A percentile compares a stretch with the other conserved stretches of the same genome.
Evolutionary conservation across 1,140 invertebrate genomes (phyloP).

Genomic region (Oncopodura yosiiana): DNA sequence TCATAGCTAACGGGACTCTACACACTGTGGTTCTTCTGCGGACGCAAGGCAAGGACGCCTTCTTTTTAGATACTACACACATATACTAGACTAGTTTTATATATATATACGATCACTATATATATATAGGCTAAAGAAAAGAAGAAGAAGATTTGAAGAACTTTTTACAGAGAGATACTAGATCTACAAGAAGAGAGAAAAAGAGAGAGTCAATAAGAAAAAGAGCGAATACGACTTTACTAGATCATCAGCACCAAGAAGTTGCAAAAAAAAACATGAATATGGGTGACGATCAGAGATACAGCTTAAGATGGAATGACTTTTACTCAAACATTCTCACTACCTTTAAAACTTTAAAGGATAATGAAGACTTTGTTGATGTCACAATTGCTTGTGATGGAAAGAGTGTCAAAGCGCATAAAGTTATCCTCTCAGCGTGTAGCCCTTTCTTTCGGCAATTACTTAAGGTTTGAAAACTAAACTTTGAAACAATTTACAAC

Average conservation of each 20-base stretch:
- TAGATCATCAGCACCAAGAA: not conserved
- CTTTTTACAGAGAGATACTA: not conserved
- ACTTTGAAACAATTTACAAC: too few species aligned
- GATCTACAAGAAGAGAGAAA: not conserved
- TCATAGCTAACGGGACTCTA: too few species aligned
- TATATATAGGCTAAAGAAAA: not conserved
- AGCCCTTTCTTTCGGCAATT: slow-evolving; percentile 82
- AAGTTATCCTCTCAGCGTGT: slow-evolving; percentile 79
- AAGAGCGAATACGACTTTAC: too few species aligned
- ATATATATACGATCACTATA: too few species aligned
- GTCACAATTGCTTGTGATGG: slow-evolving; percentile 85
- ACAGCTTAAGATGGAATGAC: slow-evolving; percentile 86
- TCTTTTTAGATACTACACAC: too few species aligned
- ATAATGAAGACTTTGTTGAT: slow-evolving; percentile 59
- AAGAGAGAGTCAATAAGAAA: not conserved
- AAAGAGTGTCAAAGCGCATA: slow-evolving; percentile 77
- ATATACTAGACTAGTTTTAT: too few species aligned
- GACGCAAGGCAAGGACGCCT: too few species aligned
- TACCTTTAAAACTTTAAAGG: slow-evolving; percentile 66
- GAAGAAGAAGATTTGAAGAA: slow-evolving; percentile 6
- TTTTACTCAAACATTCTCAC: slow-evolving; percentile 80
- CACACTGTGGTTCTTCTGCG: too few species aligned
- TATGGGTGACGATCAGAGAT: slow-evolving; percentile 56
- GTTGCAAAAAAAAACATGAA: too few species aligned
- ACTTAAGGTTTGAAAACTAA: too few species aligned